Base-by-base conservation (phyloP, 1,140 invertebrate species). In the Homalodisca vitripennis region DNA sequence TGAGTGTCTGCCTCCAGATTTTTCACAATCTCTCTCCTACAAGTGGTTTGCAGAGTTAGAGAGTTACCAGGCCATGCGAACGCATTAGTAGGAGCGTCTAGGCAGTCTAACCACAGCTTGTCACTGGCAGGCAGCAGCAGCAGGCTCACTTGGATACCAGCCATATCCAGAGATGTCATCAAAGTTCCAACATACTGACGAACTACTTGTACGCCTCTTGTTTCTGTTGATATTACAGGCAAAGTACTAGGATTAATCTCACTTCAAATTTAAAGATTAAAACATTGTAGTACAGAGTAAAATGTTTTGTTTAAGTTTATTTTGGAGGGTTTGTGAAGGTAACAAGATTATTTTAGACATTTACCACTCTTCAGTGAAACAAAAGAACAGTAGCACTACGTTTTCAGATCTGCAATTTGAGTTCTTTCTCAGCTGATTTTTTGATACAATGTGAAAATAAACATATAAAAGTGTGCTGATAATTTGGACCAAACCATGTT, bases 141-240 rank as follows among this genome's bases (percentile, higher is more conserved):
- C 14, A 93, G 62, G 27, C 88, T 88, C 24, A 95, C 81, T 71
- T 92, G 91, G 64, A 94, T 80, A 0, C 93, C 93, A 66, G 86
- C 83, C 85, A 92, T 94, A 73, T 94, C 88, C 60, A 94, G 80
- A 0, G 92, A 94, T 1, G 92, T 92, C 83, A 94, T 89, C 51
- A 92, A 80, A 55, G 85, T 80, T 1, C 92, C 92, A 51, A 83
- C 83, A 77, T 89, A 93, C 3, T 88, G 80, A 64, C 92, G 81
- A 68, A 85, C 78, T 1, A 89, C 79, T 31, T 74, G 77, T 1
- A 92, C 82, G 2, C 81, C 78, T 74, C 81, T 81, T n/a, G 74
- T 77, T 71, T 78, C 87, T 89, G 74, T 68, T 41, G 6, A 41
- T 41, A 41, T n/a, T n/a, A n/a, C n/a, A n/a, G n/a, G n/a, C n/a